Evolutionary conservation across 2,113 vertebrate genomes (phyloP).

Genomic region (Cyanocitta stelleri): DNA sequence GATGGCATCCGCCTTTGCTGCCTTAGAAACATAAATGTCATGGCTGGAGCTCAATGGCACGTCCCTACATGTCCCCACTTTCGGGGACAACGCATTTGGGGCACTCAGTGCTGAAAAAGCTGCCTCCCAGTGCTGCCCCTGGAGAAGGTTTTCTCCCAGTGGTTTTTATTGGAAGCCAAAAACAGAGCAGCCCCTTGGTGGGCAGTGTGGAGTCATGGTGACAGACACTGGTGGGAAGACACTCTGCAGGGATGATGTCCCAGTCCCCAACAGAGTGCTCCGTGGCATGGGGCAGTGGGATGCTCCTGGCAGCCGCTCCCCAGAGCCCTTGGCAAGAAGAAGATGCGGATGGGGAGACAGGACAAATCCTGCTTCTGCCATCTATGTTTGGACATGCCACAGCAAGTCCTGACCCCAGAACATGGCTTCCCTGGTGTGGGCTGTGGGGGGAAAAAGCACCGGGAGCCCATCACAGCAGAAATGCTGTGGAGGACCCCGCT

Average conservation of each 20-base stretch:
- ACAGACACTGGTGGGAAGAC: background rate
- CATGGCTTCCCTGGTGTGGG: fast-evolving
- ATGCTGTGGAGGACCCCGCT: fast-evolving
- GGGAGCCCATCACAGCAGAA: background rate
- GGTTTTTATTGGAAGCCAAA: background rate
- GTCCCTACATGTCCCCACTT: fast-evolving
- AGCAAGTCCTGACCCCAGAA: background rate
- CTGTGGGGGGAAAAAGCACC: background rate
- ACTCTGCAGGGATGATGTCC: background rate
- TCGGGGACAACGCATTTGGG: background rate
- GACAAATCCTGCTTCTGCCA: background rate
- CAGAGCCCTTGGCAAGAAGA: background rate
- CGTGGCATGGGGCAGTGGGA: background rate
- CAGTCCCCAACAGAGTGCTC: fast-evolving
- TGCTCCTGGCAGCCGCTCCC: fast-evolving
- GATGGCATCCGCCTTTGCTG: background rate
- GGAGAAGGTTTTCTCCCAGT: background rate
- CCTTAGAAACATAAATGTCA: background rate
- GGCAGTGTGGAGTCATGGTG: background rate
- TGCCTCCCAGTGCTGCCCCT: background rate
- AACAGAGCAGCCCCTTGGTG: background rate
- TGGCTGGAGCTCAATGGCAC: background rate
- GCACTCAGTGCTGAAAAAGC: background rate
- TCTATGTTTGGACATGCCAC: background rate
- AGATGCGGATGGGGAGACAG: background rate